Conservation (phyloP, 2,113 vertebrate genomes). For the Trinectes maculatus region DNA sequence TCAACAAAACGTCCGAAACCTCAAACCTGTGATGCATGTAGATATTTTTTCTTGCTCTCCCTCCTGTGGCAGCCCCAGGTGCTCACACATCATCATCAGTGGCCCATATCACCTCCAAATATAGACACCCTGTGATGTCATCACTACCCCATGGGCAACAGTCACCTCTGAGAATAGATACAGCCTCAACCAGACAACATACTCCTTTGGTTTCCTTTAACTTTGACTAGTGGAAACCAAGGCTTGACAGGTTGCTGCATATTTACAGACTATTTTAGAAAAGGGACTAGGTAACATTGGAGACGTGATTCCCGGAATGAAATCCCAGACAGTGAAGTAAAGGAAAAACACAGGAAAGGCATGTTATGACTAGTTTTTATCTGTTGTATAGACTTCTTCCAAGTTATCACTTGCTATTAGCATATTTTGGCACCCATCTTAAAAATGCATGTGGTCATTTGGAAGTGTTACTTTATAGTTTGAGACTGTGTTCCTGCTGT, state of each 20-base stretch:
- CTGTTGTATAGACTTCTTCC: too few species aligned
- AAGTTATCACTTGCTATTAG: too few species aligned
- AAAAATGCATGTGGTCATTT: too few species aligned
- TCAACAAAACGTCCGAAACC: slow-evolving; percentile 5
- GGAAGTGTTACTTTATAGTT: too few species aligned
- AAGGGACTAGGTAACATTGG: too few species aligned
- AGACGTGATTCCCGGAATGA: too few species aligned
- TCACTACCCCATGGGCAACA: slow-evolving; percentile 31
- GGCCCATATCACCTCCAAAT: slow-evolving; percentile 71
- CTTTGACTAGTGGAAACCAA: background rate
- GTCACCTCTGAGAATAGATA: slow-evolving; percentile 55
- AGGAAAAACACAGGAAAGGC: too few species aligned
- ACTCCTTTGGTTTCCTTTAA: slow-evolving; percentile 21
- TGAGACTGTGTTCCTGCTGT: too few species aligned
- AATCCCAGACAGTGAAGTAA: too few species aligned
- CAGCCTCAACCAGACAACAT: slow-evolving; percentile 7
- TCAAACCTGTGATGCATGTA: slow-evolving; percentile 24
- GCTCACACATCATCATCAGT: slow-evolving; percentile 64
- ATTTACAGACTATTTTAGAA: background rate
- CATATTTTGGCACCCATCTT: too few species aligned
- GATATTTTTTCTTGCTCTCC: slow-evolving; percentile 23
- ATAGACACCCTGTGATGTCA: slow-evolving; percentile 74
- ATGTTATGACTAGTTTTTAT: too few species aligned
- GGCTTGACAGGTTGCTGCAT: background rate
- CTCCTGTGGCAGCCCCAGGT: slow-evolving; percentile 65